Percentiles rank a stretch among this genome's conserved stretches.
phyloP scores from a whole-genome alignment of 2,797 vertebrate species.

The Sebastes diaconus region DNA sequence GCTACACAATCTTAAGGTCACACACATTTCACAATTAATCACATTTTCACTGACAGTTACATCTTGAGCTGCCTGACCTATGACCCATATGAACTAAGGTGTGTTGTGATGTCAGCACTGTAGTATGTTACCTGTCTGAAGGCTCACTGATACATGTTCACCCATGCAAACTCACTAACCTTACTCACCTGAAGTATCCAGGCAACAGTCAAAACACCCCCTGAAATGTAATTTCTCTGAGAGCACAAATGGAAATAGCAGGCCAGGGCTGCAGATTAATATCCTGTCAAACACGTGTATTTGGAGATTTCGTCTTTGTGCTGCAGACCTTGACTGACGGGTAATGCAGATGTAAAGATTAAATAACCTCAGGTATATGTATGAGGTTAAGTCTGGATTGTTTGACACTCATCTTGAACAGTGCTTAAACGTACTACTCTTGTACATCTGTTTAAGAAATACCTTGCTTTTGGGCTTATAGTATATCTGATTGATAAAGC shows the following conservation, averaged over 20 bases:
- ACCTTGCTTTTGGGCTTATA: neutral
- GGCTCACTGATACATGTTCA: slow-evolving; percentile 20
- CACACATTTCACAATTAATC: slow-evolving; percentile 6
- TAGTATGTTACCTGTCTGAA: slow-evolving; percentile 21
- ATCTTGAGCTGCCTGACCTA: slow-evolving; percentile 16
- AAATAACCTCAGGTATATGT: slow-evolving; percentile 35
- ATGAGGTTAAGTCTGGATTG: slow-evolving; percentile 9
- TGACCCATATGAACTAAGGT: neutral
- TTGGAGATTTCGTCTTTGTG: slow-evolving; percentile 19
- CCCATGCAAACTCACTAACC: slow-evolving; percentile 7
- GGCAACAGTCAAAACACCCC: slow-evolving; percentile 67
- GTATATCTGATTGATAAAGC: slow-evolving; percentile 31
- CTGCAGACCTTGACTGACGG: slow-evolving; percentile 29
- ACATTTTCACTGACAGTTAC: neutral
- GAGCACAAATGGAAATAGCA: slow-evolving; percentile 53
- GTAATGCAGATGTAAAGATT: slow-evolving; percentile 50
- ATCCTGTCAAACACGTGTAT: slow-evolving; percentile 54
- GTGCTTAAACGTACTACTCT: slow-evolving; percentile 22
- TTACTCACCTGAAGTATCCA: slow-evolving; percentile 50
- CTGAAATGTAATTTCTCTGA: slow-evolving; percentile 15
- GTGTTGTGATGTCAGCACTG: slow-evolving; percentile 8
- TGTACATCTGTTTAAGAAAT: slow-evolving; percentile 49
- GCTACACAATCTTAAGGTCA: neutral
- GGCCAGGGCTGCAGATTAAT: slow-evolving; percentile 29
- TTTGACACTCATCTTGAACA: slow-evolving; percentile 40